Evolutionary conservation across 2,797 vertebrate species (phyloP), one percentile per base, ranked within the genome.

Genomic region (Cryptoblepharus egeriae): DNA sequence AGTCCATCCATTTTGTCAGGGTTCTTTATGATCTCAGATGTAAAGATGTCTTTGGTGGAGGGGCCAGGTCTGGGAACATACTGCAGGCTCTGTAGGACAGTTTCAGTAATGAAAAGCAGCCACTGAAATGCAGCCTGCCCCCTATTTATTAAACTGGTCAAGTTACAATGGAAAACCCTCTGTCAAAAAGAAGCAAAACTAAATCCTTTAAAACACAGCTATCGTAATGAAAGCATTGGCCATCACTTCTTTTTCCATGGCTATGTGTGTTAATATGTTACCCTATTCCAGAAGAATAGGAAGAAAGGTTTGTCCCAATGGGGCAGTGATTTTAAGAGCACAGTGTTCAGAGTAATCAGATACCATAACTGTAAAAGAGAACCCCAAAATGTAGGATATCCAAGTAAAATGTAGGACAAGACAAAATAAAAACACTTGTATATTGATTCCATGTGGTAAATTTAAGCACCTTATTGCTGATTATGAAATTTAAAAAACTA

Each of bases 61-160:
- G 22, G 13, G 70, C 57, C 13, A 1, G 1, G 67, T 32, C 16
- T 74, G 12, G 3, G 30, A 80, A 71, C 5, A 32, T 7, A 12
- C 1, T 74, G n/a, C 5, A 0, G 0, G 4, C 22, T 91, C 22
- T 49, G 30, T 49, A 75, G 30, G 18, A 77, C 1, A 35, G 4
- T 22, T 52, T 9, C 60, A 86, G 9, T 80, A 87, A 81, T 69
- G 6, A 32, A 45, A 77, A 26, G 69, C 0, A 0, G 81, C 75
- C 75, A 58, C 84, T 26, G 57, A 77, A 52, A 5, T 65, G 64
- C 10, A 60, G 24, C 79, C 85, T 80, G 6, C 64, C 30, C 72
- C 45, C 74, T 37, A 8, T 71, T 39, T 65, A 84, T 80, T 75
- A 68, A 35, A 61, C 4, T 75, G 30, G 5, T 12, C 42, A 52